Conservation (phyloP, 2,888 invertebrate species). For the Ceramica pisi region DNA sequence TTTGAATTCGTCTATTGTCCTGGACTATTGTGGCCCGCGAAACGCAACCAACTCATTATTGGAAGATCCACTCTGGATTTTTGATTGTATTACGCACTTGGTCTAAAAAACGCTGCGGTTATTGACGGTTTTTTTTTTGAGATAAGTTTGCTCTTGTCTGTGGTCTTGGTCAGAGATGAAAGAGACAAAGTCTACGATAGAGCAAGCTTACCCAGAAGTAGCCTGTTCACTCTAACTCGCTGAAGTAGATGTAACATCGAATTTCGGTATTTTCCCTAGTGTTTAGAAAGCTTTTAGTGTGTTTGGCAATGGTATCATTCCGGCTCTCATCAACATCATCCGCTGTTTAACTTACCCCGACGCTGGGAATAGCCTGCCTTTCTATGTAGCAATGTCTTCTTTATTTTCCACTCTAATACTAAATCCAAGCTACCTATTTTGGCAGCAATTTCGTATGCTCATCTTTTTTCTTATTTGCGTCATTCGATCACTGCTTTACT, state of each 20-base stretch:
- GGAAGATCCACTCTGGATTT: slow-evolving; percentile 70
- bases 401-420: no score
- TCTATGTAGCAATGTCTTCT: background rate
- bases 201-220: no score
- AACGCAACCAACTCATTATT: slow-evolving; percentile 80
- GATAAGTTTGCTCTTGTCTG: no score
- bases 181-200: no score
- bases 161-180: no score
- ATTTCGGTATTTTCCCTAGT: background rate
- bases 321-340: no score
- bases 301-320: no score
- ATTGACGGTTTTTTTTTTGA: no score
- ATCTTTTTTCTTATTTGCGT: background rate
- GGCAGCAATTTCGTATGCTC: background rate
- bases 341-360: no score
- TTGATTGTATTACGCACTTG: slow-evolving; percentile 70
- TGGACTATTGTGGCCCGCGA: slow-evolving; percentile 69
- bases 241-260: background rate
- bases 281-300: background rate
- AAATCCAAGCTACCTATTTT: no score
- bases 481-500: background rate
- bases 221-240: no score
- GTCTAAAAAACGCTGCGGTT: slow-evolving; percentile 55
- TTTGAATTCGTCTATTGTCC: slow-evolving; percentile 76
- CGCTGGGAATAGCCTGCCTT: background rate